phyloP scores from a whole-genome alignment of 23 tunicate genomes.

The Styela clava region DNA sequence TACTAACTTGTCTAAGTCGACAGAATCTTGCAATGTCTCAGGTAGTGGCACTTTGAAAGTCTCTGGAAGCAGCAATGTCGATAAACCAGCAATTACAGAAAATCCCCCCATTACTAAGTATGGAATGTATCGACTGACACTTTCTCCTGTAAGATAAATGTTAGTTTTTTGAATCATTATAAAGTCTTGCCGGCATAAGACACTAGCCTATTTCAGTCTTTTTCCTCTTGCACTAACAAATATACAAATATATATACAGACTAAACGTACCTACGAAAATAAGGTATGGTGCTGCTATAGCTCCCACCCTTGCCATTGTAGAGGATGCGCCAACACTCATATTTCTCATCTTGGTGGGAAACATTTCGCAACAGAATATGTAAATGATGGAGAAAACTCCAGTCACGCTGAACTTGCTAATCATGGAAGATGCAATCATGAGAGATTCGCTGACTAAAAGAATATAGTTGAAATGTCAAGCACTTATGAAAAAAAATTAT shows the following conservation, averaged over 20 bases:
- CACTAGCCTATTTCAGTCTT: no score
- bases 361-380: conserved; percentile 30
- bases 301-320: conserved; percentile 34
- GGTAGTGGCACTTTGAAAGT: conserved; percentile 20
- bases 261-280: conserved; percentile 23
- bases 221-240: no score
- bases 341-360: conserved; percentile 35
- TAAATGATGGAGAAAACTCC: conserved; percentile 18
- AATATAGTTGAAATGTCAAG: no score
- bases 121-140: conserved; percentile 21
- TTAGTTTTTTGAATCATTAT: no score
- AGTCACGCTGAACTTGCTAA: conserved; percentile 23
- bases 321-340: conserved; percentile 34
- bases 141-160: conserved; percentile 7
- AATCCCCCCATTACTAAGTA: conserved; percentile 19
- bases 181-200: no score
- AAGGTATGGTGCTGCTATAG: conserved; percentile 19
- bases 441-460: no score
- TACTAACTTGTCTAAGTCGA: conserved; percentile 26
- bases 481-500: no score
- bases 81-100: neutral
- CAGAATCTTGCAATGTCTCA: conserved; percentile 23
- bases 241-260: no score
- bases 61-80: conserved; percentile 7
- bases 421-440: conserved; percentile 19